Conservation (phyloP, 2,113 vertebrate genomes). For the Coturnix japonica region DNA sequence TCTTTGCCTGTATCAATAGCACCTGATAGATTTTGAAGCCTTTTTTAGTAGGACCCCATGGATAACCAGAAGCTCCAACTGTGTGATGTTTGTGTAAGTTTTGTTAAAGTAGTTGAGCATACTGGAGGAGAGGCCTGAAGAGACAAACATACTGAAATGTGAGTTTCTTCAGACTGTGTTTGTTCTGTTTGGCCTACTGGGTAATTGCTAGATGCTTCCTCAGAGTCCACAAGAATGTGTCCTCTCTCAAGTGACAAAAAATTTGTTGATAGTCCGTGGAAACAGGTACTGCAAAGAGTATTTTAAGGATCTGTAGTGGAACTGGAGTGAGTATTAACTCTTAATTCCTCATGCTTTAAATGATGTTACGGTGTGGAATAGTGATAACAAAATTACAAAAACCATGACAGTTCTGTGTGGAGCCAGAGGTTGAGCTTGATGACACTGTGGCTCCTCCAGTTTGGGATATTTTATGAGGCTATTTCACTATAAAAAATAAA, state of each 20-base stretch:
- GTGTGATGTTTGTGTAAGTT: neutral
- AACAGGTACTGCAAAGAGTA: neutral
- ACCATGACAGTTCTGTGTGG: too few relatives aligned
- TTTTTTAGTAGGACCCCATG: neutral
- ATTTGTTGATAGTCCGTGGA: neutral
- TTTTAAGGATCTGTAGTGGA: accelerated
- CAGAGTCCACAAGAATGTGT: neutral
- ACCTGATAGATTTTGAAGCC: neutral
- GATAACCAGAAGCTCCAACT: neutral
- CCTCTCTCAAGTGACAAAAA: neutral
- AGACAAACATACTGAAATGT: neutral
- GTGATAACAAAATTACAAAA: too few relatives aligned
- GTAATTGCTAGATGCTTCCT: neutral
- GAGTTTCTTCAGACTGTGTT: neutral
- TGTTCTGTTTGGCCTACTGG: neutral
- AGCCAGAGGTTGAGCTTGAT: too few relatives aligned
- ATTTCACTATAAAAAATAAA: neutral
- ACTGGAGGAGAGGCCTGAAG: neutral
- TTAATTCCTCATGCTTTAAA: too few relatives aligned
- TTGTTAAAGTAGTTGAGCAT: neutral
- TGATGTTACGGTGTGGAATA: too few relatives aligned
- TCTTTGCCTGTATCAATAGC: neutral
- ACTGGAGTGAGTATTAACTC: too few relatives aligned
- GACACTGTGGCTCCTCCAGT: too few relatives aligned
- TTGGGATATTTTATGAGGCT: too few relatives aligned